Evolutionary conservation across 2,888 invertebrate genomes (phyloP).

Genomic region (Xanthia togata): DNA sequence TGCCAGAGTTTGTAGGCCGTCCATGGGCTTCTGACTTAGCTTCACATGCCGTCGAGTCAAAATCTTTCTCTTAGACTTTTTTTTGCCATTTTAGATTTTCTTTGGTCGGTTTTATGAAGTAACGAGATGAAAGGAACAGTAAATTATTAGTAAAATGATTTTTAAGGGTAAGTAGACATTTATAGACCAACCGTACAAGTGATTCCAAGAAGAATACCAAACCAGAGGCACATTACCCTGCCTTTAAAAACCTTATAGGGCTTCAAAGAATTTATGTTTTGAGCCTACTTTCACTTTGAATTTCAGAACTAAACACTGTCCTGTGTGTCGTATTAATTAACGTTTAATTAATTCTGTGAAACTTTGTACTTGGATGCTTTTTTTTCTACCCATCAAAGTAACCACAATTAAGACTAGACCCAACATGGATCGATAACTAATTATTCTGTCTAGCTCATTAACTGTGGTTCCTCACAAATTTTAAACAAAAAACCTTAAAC

Average conservation of each 20-base stretch:
- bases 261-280: not conserved
- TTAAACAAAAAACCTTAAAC: not conserved
- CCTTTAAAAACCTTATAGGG: not conserved
- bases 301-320: not conserved
- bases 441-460: conserved; percentile 13
- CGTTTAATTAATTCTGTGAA: conserved; percentile 4
- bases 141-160: not conserved
- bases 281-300: not conserved
- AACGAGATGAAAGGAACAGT: not conserved
- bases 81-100: not conserved
- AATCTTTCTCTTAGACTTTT: too few relatives aligned
- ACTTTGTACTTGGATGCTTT: not conserved
- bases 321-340: conserved; percentile 6
- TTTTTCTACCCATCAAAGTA: not conserved
- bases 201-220: not conserved
- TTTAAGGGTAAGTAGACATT: not conserved
- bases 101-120: not conserved
- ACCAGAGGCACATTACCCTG: not conserved
- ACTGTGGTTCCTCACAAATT: not conserved
- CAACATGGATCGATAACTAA: conserved; percentile 28
- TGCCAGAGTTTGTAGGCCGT: too few relatives aligned
- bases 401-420: conserved; percentile 34
- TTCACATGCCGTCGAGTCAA: too few relatives aligned
- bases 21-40: too few relatives aligned
- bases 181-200: not conserved